These are phyloP conservation scores for Caretta caretta DNA, from an alignment of 2,113 vertebrate genomes.

Conservation along the genomic window DNA sequence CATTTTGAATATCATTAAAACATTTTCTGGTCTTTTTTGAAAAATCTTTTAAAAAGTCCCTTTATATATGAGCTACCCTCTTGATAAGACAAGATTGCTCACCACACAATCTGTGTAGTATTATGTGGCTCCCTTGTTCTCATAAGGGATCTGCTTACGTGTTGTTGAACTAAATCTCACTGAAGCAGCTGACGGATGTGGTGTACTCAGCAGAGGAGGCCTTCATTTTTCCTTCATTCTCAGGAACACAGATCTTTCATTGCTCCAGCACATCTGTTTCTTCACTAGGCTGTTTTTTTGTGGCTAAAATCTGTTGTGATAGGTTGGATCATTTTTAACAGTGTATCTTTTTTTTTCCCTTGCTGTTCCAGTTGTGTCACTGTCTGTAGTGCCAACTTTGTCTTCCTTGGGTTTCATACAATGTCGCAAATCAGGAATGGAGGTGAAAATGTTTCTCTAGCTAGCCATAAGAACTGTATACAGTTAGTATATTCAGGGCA, in stretches of 20 bases:
- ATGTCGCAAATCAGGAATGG: not conserved
- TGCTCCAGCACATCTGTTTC: not conserved
- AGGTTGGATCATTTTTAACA: not conserved
- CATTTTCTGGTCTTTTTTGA: not conserved
- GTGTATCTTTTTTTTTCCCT: not conserved
- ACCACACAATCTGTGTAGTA: not conserved
- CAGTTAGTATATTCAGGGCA: not conserved
- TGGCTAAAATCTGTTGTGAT: not conserved
- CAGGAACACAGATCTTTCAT: not conserved
- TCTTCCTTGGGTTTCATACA: conserved; percentile 5
- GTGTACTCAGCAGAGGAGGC: not conserved
- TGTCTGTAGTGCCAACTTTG: not conserved
- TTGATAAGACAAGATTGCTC: not conserved
- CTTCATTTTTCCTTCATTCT: not conserved
- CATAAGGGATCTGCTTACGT: not conserved
- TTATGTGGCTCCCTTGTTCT: not conserved
- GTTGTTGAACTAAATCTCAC: not conserved
- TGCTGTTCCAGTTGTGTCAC: not conserved
- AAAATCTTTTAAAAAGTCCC: not conserved
- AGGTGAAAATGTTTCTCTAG: not conserved
- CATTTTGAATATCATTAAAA: not conserved
- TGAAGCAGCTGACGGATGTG: conserved; percentile 1
- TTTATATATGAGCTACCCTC: not conserved
- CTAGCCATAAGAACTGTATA: not conserved
- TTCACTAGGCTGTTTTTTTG: not conserved